Percentiles rank a stretch among this genome's conserved stretches.
Conservation (phyloP, 64 coral and sea anemone species). For the Stichodactyla mertensii region DNA sequence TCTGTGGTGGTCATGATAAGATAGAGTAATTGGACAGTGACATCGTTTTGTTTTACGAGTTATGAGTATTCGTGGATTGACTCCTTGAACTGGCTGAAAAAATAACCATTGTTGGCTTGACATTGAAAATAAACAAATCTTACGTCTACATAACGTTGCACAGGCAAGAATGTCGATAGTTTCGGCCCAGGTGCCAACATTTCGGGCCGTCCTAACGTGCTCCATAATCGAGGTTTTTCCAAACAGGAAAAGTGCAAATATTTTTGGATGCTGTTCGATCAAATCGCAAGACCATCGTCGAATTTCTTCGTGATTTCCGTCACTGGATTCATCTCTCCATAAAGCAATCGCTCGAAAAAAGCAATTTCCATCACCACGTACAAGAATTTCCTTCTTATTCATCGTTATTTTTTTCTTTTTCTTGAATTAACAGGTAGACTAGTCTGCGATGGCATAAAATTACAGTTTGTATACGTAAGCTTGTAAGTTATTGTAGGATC, state of each 20-base stretch:
- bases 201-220: slow-evolving; percentile 17
- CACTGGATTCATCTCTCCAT: slow-evolving; percentile 39
- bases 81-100: slow-evolving; percentile 36
- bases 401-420: background rate
- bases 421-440: background rate
- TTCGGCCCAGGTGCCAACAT: slow-evolving; percentile 36
- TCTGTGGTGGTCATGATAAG: slow-evolving; percentile 29
- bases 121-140: slow-evolving; percentile 33
- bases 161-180: slow-evolving; percentile 47
- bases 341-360: slow-evolving; percentile 54
- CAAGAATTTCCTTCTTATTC: slow-evolving; percentile 42
- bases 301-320: slow-evolving; percentile 31
- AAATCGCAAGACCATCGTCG: slow-evolving; percentile 2
- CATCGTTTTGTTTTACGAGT: slow-evolving; percentile 33
- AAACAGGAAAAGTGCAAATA: slow-evolving; percentile 28
- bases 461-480: background rate
- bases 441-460: background rate
- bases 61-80: background rate
- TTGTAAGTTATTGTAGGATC: too few species aligned
- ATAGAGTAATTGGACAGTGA: slow-evolving; percentile 40
- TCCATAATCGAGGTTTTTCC: slow-evolving; percentile 6
- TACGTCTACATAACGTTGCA: slow-evolving; percentile 36
- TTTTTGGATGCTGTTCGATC: slow-evolving; percentile 30
- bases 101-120: slow-evolving; percentile 23
- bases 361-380: slow-evolving; percentile 57